phyloP scores from a whole-genome alignment of 92 coral and sea anemone genomes.

The Zoanthus gigantus region DNA sequence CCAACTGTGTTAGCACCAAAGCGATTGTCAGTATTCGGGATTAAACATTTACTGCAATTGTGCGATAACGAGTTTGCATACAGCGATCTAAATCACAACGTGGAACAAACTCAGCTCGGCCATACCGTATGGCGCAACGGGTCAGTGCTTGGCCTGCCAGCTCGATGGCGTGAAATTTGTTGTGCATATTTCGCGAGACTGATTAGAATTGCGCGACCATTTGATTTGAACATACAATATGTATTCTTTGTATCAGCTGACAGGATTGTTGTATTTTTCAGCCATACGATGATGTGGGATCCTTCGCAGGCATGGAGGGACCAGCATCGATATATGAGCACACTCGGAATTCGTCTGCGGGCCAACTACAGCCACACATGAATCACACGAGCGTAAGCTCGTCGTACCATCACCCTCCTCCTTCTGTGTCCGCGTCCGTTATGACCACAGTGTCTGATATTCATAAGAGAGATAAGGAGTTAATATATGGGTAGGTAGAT shows the following conservation, averaged over 20 bases:
- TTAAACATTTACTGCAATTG: constrained; percentile 97
- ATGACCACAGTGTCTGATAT: constrained; percentile 99
- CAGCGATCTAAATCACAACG: constrained; percentile 75
- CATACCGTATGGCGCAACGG: constrained; percentile 99
- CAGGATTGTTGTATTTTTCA: constrained; percentile 74
- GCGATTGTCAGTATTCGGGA: constrained; percentile 98
- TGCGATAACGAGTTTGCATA: constrained; percentile 94
- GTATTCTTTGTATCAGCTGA: constrained; percentile 70
- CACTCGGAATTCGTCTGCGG: constrained; percentile 66
- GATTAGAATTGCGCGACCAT: constrained; percentile 51
- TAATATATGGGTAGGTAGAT: constrained; percentile 99
- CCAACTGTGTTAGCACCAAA: constrained; percentile 99
- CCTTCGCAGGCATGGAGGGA: constrained; percentile 94
- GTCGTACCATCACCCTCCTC: constrained; percentile 93
- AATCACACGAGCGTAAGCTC: constrained; percentile 91
- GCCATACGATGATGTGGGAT: constrained; percentile 97
- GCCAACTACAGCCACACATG: constrained; percentile 89
- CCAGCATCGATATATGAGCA: constrained; percentile 93
- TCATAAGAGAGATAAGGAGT: constrained; percentile 99
- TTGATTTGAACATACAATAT: constrained; percentile 54
- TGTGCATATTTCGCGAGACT: constrained; percentile 59
- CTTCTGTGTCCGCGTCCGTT: constrained; percentile 88
- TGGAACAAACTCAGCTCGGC: constrained; percentile 62
- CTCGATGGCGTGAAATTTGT: constrained; percentile 62
- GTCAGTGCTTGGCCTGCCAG: constrained; percentile 85